Evolutionary conservation across 2,797 vertebrate genomes (phyloP), one percentile per base, ranked within the genome.

Genomic region (Threskiornis aethiopicus): DNA sequence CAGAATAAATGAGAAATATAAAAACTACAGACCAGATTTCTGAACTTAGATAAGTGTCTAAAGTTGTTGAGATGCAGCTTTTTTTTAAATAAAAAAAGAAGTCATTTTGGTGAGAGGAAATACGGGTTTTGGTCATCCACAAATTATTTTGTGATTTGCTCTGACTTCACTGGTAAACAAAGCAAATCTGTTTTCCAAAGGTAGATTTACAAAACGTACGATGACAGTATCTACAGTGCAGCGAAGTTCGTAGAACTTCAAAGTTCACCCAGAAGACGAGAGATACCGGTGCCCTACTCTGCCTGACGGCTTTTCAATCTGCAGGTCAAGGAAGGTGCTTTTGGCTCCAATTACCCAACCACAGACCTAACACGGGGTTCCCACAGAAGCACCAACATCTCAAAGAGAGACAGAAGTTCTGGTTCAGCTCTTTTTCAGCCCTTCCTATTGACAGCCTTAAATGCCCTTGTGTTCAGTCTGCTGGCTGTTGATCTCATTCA

Each of bases 221-320:
- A 16, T 17, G 7, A 47, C 42, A 51, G 13, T 22, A 29, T 59
- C 52, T 29, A 31, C 47, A 65, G 61, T 10, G 7, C 28, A 76
- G 42, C 37, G 65, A 64, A 49, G 35, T 35, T 64, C 55, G 64
- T 3, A 55, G 44, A 54, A 39, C 33, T 35, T 65, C 72, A 28
- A 11, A 75, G 41, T 65, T 35, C 33, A 21, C 29, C 20, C 39
- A 71, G 52, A 28, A 44, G 64, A 89, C 3, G 21, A 28, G 41
- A 49, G 16, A 1, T 15, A 39, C 3, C 4, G 0, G 20, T 24
- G 41, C 28, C 35, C 54, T 24, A 4, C n/a, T 42, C 13, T 42
- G 51, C 33, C 62, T n/a, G 66, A 18, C 26, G 51, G 29, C 20
- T 28, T 41, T n/a, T 25, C 51, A 69, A 24, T 4, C 69, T 61